Conservation (phyloP, 2,888 invertebrate genomes). For the Pocota personata region DNA sequence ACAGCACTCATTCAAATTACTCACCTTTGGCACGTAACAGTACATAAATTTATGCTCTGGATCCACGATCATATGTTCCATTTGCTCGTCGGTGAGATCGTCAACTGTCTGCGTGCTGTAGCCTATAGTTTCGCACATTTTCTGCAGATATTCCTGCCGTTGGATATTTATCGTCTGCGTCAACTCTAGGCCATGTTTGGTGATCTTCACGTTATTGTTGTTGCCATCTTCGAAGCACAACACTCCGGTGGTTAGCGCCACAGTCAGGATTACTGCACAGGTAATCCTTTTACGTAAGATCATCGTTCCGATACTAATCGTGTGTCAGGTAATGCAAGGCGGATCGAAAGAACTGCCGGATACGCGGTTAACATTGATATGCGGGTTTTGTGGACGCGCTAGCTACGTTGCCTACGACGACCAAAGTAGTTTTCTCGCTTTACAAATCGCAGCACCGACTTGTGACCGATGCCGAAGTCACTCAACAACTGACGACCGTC, state of each 20-base stretch:
- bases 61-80: conserved; percentile 93
- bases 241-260: conserved; percentile 59
- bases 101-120: conserved; percentile 81
- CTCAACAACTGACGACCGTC: conserved; percentile 86
- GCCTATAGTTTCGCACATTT: conserved; percentile 85
- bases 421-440: conserved; percentile 84
- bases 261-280: conserved; percentile 61
- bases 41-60: conserved; percentile 92
- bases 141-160: conserved; percentile 86
- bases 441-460: conserved; percentile 88
- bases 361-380: conserved; percentile 64
- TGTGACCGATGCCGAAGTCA: conserved; percentile 88
- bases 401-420: conserved; percentile 77
- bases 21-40: conserved; percentile 97
- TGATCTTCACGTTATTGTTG: conserved; percentile 82
- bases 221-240: conserved; percentile 80
- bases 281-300: conserved; percentile 66
- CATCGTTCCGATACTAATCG: conserved; percentile 65
- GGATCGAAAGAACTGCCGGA: conserved; percentile 44
- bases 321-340: conserved; percentile 37
- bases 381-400: conserved; percentile 34
- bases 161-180: conserved; percentile 87
- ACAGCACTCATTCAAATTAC: conserved; percentile 65
- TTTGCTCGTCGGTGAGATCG: conserved; percentile 84
- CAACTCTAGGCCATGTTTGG: conserved; percentile 84